These are phyloP conservation scores for Aurelia sp. DNA, from an alignment of 30 jellyfish, hydroid and myxozoan species.

Conservation along the genomic window DNA sequence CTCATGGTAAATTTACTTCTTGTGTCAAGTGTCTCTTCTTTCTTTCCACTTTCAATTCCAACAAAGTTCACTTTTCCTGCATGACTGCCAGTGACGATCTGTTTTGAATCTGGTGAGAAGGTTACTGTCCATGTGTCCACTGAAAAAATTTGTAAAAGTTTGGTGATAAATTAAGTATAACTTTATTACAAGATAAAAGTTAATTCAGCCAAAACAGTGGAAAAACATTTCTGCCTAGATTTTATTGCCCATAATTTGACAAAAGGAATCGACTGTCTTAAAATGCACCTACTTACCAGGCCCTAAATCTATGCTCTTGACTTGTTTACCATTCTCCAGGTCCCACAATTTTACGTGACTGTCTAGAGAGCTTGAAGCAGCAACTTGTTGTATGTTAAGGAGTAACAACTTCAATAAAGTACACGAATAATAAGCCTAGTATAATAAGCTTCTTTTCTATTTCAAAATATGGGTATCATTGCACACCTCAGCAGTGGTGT, in stretches of 20 bases:
- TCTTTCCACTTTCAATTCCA: constrained; percentile 90
- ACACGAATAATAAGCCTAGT: background rate
- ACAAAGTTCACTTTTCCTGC: constrained; percentile 94
- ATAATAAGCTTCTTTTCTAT: too few species aligned
- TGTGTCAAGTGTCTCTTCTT: constrained; percentile 89
- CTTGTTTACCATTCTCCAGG: constrained; percentile 88
- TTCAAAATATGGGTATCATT: too few species aligned
- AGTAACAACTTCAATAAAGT: background rate
- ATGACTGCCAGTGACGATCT: constrained; percentile 97
- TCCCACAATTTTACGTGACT: constrained; percentile 95
- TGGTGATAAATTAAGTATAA: too few species aligned
- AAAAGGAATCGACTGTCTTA: background rate
- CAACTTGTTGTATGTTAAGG: constrained; percentile 59
- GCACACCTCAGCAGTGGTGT: too few species aligned
- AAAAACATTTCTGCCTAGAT: background rate
- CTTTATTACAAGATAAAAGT: too few species aligned
- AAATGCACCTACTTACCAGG: constrained; percentile 71
- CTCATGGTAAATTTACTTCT: constrained; percentile 97
- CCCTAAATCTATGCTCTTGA: constrained; percentile 92
- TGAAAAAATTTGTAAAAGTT: background rate
- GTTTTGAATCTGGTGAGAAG: constrained; percentile 91
- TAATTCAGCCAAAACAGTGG: background rate
- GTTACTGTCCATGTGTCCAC: constrained; percentile 98
- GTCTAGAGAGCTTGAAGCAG: constrained; percentile 96
- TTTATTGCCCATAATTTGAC: background rate